Base-by-base conservation (phyloP, 2,888 invertebrate species). In the Ochropacha duplaris region DNA sequence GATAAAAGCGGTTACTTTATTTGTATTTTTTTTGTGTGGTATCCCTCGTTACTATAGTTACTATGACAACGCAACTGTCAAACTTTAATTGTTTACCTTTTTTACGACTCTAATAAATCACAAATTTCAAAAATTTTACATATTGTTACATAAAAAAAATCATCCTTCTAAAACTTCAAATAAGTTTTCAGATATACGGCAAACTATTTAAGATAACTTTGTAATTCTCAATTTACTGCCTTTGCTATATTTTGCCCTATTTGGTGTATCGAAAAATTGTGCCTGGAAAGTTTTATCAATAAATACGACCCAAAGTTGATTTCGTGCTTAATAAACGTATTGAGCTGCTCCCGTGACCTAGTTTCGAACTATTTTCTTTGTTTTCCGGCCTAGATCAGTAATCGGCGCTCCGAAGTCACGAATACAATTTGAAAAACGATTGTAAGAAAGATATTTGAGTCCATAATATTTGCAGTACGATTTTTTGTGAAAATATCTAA, bases 21-120 rank as follows among this genome's bases (percentile, higher is more conserved):
- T 24, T 5, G 2, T 24, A 24, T 24, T 36, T 11, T 50, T 44
- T 58, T 57, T 16, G 11, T 31, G 9, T 68, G 62, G 64, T 57
- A 64, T 39, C 57, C 50, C 60, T 51, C 44, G 83, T 88, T 74
- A 59, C 78, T 77, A 86, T 85, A 68, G 83, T 88, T 74, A 59
- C 78, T 77, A 86, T 85, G 68, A 71, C 67, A 80, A 86, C 80
- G n/a, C 36, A 57, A 57, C 59, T 82, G 81, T 80, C 83, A 81
- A 78, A 75, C 68, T 67, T 55, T 56, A 58, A 58, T 36, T 62
- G 55, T 70, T 67, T 62, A 61, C 52, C 19, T 61, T 65, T 64
- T 72, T 60, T 67, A 66, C 63, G 68, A 55, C 14, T 61, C 60
- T 28, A 19, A 36, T 56, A 34, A 52, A 31, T 49, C 22, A 50